Conservation (phyloP, 2,113 vertebrate genomes). For the Gallinago media region DNA sequence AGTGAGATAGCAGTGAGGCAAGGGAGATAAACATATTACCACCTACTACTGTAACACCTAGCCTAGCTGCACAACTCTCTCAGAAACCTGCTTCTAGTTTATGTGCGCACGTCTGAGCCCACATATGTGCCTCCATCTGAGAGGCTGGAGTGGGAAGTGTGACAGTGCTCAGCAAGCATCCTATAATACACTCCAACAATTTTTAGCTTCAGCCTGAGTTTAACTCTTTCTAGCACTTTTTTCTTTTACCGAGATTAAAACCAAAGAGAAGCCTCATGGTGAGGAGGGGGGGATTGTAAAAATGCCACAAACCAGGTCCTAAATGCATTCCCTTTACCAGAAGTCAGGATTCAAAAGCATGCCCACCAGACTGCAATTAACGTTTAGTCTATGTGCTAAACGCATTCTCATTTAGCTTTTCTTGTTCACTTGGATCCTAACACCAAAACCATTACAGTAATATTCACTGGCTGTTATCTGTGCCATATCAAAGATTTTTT, state of each 20-base stretch:
- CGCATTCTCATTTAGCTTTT: background rate
- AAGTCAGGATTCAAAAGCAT: background rate
- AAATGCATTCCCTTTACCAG: background rate
- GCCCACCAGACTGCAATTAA: background rate
- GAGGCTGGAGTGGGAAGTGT: conserved; percentile 20
- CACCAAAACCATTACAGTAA: background rate
- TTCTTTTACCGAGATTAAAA: background rate
- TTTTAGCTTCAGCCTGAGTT: background rate
- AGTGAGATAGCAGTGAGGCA: background rate
- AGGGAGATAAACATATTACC: background rate
- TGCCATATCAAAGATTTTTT: background rate
- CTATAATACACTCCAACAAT: background rate
- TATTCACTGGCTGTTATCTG: background rate
- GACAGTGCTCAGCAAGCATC: background rate
- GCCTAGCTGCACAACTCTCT: background rate
- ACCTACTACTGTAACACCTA: background rate
- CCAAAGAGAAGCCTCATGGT: background rate
- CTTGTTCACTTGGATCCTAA: background rate
- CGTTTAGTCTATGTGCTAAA: background rate
- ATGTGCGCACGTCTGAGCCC: background rate
- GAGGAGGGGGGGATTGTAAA: fast-evolving
- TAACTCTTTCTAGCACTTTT: background rate
- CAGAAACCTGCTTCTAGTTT: background rate
- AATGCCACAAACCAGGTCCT: background rate
- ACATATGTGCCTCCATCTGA: background rate